Conservation (phyloP, 2,797 vertebrate species). For the Chrysocyon brachyurus region DNA sequence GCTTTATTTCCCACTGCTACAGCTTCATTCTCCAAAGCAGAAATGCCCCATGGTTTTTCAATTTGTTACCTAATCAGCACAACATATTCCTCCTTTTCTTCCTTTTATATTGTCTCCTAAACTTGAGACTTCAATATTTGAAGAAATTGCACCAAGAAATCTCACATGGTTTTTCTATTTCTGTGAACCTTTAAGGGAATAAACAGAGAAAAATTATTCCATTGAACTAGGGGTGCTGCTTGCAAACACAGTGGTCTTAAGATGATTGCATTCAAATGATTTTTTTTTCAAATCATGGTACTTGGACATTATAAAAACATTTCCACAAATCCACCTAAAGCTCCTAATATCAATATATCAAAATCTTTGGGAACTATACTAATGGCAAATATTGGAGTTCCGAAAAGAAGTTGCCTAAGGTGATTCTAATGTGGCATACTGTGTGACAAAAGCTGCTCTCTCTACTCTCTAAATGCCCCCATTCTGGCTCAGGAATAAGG, state of each 20-base stretch:
- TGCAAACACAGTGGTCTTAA: slow-evolving; percentile 73
- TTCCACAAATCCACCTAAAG: slow-evolving; percentile 65
- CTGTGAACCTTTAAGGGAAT: slow-evolving; percentile 83
- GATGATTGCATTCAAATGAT: slow-evolving; percentile 66
- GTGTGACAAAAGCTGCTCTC: not conserved
- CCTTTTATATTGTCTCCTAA: slow-evolving; percentile 75
- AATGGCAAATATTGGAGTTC: not conserved
- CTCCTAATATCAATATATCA: slow-evolving; percentile 59
- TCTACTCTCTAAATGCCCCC: not conserved
- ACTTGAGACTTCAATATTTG: slow-evolving; percentile 81
- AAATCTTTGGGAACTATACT: not conserved
- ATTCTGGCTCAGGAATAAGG: not conserved
- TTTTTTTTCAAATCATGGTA: slow-evolving; percentile 57
- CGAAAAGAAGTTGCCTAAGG: slow-evolving; percentile 51
- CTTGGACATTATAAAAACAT: slow-evolving; percentile 64
- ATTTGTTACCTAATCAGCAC: slow-evolving; percentile 81
- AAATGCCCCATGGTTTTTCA: slow-evolving; percentile 76
- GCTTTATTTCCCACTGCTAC: slow-evolving; percentile 82
- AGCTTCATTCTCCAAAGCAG: slow-evolving; percentile 82
- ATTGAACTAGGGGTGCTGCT: slow-evolving; percentile 72
- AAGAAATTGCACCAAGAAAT: slow-evolving; percentile 85
- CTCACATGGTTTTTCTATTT: slow-evolving; percentile 85
- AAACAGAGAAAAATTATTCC: slow-evolving; percentile 82
- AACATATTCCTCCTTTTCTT: slow-evolving; percentile 80
- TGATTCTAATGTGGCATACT: not conserved